Evolutionary conservation across 2,888 invertebrate genomes (phyloP).

Genomic region (Rhyacophila evoluta): DNA sequence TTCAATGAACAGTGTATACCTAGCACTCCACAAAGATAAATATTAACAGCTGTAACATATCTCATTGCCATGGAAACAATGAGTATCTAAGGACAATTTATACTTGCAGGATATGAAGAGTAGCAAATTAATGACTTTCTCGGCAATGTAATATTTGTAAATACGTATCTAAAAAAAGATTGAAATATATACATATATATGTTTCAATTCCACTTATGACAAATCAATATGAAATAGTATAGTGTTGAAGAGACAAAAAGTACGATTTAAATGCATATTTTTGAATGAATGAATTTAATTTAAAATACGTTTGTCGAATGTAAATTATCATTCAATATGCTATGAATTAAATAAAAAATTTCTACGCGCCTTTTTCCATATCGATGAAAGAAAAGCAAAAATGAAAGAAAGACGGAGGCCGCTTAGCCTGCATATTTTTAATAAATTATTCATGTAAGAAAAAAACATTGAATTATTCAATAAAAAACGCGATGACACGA

Average conservation of each 20-base stretch:
- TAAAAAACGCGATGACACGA: not conserved
- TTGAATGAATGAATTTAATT: too few species aligned
- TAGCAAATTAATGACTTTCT: too few species aligned
- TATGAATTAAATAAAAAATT: not conserved
- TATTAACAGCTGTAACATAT: not conserved
- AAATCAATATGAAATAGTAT: too few species aligned
- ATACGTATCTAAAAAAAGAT: too few species aligned
- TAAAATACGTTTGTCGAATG: not conserved
- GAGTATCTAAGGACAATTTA: too few species aligned
- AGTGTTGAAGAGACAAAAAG: too few species aligned
- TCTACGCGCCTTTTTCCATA: not conserved
- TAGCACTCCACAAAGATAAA: not conserved
- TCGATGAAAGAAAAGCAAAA: not conserved
- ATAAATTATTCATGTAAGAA: not conserved
- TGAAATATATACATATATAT: too few species aligned
- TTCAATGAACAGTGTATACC: not conserved
- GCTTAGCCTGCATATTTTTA: not conserved
- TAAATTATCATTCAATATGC: not conserved
- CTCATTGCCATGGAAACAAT: not conserved
- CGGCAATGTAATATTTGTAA: too few species aligned
- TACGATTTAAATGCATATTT: too few species aligned
- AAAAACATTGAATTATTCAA: constrained; percentile 12
- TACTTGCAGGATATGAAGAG: too few species aligned
- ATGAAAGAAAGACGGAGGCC: not conserved
- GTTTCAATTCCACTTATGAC: too few species aligned